Percentiles rank a stretch among this genome's conserved stretches.
phyloP scores from a whole-genome alignment of 2,113 vertebrate species.

The Sorex araneus region DNA sequence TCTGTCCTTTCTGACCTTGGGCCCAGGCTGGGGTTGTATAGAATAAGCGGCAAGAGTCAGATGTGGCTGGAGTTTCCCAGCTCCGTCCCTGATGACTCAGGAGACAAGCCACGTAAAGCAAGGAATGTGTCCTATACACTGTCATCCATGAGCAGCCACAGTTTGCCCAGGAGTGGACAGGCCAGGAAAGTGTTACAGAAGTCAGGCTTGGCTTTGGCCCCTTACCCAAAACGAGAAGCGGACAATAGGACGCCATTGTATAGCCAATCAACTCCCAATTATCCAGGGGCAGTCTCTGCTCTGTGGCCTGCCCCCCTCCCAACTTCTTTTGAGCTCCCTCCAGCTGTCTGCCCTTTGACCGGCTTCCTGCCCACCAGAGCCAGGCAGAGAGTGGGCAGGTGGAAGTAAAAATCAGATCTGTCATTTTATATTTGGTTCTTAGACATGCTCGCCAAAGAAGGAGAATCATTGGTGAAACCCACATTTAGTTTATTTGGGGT shows the following conservation, averaged over 20 bases:
- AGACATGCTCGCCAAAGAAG: slow-evolving; percentile 60
- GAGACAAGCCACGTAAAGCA: neutral
- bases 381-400: slow-evolving; percentile 77
- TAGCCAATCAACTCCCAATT: slow-evolving; percentile 83
- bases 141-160: slow-evolving; percentile 70
- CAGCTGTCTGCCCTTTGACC: slow-evolving; percentile 86
- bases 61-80: neutral
- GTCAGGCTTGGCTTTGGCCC: slow-evolving; percentile 72
- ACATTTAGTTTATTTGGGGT: slow-evolving; percentile 77
- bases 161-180: slow-evolving; percentile 72
- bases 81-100: neutral
- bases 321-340: slow-evolving; percentile 75
- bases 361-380: slow-evolving; percentile 70
- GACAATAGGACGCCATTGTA: slow-evolving; percentile 82
- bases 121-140: slow-evolving; percentile 37
- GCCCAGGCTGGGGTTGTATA: neutral
- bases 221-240: slow-evolving; percentile 72
- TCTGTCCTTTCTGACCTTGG: neutral
- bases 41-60: slow-evolving; percentile 39
- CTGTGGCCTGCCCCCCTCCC: slow-evolving; percentile 66
- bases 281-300: slow-evolving; percentile 80
- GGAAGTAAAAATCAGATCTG: slow-evolving; percentile 79
- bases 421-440: slow-evolving; percentile 74
- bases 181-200: slow-evolving; percentile 69
- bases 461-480: slow-evolving; percentile 72